These are phyloP conservation scores for Theretra japonica DNA, from an alignment of 2,888 invertebrate genomes.

Conservation along the genomic window DNA sequence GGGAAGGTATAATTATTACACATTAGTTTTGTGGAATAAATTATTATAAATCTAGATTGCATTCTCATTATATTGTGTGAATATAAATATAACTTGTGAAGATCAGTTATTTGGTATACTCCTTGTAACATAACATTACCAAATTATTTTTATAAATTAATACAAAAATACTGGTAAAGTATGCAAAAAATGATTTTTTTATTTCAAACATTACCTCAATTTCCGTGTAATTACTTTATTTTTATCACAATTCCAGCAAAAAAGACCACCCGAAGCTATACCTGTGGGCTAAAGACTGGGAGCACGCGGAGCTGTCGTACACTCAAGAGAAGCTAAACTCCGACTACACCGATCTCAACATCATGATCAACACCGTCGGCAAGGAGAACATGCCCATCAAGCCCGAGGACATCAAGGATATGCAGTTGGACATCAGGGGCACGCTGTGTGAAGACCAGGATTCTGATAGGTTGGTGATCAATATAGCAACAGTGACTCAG, in stretches of 20 bases:
- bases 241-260: constrained; percentile 73
- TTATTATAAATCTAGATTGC: no score
- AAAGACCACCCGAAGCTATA: constrained; percentile 94
- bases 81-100: no score
- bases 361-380: constrained; percentile 68
- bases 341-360: constrained; percentile 71
- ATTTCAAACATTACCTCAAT: no score
- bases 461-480: constrained; percentile 41
- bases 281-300: constrained; percentile 94
- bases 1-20: no score
- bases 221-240: background rate
- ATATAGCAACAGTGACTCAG: no score
- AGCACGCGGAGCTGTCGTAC: constrained; percentile 72
- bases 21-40: no score
- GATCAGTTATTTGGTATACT: no score
- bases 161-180: no score
- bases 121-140: no score
- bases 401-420: constrained; percentile 55
- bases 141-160: no score
- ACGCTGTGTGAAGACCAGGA: constrained; percentile 55
- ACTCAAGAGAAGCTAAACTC: constrained; percentile 72
- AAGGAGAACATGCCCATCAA: constrained; percentile 72
- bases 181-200: no score
- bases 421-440: constrained; percentile 51
- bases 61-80: no score